These are phyloP conservation scores for Brachionus rotundiformis DNA, from an alignment of 1,140 invertebrate genomes.

Conservation along the genomic window DNA sequence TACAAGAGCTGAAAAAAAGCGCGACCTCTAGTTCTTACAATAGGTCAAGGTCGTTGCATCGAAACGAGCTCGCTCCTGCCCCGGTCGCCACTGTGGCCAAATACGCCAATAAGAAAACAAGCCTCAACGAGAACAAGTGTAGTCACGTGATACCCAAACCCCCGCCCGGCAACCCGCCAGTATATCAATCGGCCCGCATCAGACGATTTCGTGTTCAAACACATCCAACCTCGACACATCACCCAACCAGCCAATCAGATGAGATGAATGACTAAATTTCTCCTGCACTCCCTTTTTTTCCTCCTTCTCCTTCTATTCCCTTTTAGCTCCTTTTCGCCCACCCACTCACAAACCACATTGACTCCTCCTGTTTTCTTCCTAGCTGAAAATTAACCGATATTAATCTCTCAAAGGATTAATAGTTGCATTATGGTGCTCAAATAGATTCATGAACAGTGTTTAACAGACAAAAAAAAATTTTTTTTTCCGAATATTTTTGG, in stretches of 20 bases:
- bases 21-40: background rate
- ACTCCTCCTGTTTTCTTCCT: too few species aligned
- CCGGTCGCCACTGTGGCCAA: background rate
- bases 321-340: background rate
- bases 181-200: slow-evolving; percentile 11
- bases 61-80: background rate
- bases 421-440: background rate
- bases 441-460: background rate
- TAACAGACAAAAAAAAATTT: too few species aligned
- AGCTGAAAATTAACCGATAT: too few species aligned
- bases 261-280: background rate
- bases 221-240: background rate
- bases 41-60: slow-evolving; percentile 18
- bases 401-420: background rate
- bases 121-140: background rate
- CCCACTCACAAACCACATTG: too few species aligned
- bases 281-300: background rate
- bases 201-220: slow-evolving; percentile 14
- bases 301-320: background rate
- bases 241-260: background rate
- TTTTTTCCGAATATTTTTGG: background rate
- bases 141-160: slow-evolving; percentile 41
- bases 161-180: slow-evolving; percentile 26
- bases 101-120: background rate
- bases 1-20: background rate